Conservation (phyloP, 2,797 vertebrate genomes). For the Cossypha polioptera region DNA sequence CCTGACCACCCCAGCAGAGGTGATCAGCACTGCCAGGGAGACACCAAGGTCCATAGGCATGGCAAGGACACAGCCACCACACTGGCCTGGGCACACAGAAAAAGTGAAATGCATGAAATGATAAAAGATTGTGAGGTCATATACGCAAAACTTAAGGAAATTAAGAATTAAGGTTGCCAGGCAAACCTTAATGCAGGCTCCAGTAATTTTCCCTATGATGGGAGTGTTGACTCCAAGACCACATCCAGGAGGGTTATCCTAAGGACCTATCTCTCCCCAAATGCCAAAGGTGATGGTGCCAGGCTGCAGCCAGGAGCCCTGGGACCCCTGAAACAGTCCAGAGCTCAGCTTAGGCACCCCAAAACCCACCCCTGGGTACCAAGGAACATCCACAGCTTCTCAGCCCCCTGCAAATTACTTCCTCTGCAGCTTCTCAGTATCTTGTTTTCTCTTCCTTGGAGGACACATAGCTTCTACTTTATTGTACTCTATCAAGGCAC, state of each 20-base stretch:
- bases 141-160: background rate
- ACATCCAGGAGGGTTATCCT: background rate
- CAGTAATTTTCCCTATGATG: background rate
- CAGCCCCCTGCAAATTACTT: background rate
- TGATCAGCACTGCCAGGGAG: rapidly evolving
- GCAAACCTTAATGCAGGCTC: background rate
- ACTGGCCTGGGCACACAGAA: background rate
- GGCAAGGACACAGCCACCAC: rapidly evolving
- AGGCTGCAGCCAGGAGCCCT: background rate
- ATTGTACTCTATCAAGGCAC: background rate
- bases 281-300: background rate
- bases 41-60: background rate
- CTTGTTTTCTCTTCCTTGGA: background rate
- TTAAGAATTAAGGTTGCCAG: background rate
- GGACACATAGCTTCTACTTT: background rate
- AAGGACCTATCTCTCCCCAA: background rate
- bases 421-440: background rate
- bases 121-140: background rate
- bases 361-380: rapidly evolving
- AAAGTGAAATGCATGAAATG: background rate
- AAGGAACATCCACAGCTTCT: rapidly evolving
- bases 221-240: background rate
- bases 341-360: background rate
- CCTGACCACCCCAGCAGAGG: rapidly evolving
- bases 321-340: background rate